Conservation (phyloP, 2,113 vertebrate species). For the Dasypus novemcinctus region DNA sequence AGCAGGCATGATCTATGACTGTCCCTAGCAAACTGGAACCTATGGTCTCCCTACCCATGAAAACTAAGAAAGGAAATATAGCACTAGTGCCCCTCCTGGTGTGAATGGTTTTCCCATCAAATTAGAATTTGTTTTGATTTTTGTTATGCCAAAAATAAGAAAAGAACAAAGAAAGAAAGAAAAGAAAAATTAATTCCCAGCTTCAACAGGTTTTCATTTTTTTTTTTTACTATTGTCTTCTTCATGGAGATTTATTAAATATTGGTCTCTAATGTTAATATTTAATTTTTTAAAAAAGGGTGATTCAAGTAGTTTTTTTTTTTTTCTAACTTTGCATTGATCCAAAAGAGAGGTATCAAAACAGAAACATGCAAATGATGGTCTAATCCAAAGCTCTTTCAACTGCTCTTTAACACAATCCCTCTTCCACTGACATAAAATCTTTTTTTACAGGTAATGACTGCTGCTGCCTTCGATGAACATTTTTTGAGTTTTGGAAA, state of each 20-base stretch:
- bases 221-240: background rate
- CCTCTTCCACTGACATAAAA: background rate
- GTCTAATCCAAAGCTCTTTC: background rate
- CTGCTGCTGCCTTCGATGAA: background rate
- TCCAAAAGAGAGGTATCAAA: background rate
- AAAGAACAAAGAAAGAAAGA: background rate
- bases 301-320: conserved; percentile 33
- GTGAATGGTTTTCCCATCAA: background rate
- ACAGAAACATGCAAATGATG: background rate
- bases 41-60: background rate
- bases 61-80: background rate
- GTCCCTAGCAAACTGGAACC: background rate
- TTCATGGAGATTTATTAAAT: background rate
- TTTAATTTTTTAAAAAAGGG: background rate
- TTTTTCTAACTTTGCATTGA: background rate
- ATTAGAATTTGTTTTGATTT: background rate
- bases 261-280: background rate
- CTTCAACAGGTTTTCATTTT: background rate
- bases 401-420: background rate
- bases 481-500: background rate
- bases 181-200: background rate
- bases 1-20: background rate
- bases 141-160: background rate
- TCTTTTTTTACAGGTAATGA: background rate
- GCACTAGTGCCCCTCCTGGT: background rate